Evolutionary conservation across 1,140 invertebrate species (phyloP), one percentile per base, ranked within the genome.

Genomic region (Musca domestica): DNA sequence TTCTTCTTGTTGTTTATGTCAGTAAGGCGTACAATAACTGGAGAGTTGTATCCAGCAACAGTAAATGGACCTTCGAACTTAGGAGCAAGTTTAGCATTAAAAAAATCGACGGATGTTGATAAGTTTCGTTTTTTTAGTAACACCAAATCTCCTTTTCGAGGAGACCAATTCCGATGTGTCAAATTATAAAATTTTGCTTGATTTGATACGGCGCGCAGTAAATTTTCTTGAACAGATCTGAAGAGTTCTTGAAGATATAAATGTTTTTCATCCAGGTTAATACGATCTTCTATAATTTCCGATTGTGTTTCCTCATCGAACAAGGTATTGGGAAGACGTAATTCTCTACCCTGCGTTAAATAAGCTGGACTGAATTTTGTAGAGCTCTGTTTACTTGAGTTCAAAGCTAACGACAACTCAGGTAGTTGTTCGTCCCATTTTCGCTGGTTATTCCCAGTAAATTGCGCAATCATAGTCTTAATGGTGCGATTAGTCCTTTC

Each of bases 401-500:
- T 63, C 3, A 63, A 10, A 17, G 58, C 58, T 14, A 63, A 30
- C 12, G 30, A 15, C 41, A 63, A 6, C 17, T 63, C 58, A 9
- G 58, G 25, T 41, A 63, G 20, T 4, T 17, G 4, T 5, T 63
- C 58, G 23, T 63, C 58, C 58, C 58, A 41, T 6, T 41, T 27
- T 34, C 30, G 7, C 4, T 63, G 58, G 6, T 30, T 19, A 12
- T 3, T 7, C 10, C 41, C 5, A 10, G 58, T 34, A 12, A n/a
- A 34, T 41, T 63, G 58, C 4, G 58, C 58, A 10, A 63, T 63
- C 58, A 63, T 63, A 7, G 58, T 63, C 41, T 63, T 63, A 12
- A 63, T 63, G 58, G 58, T 63, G n/a, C 58, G 9, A 19, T 63
- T 63, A 3, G 25, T 15, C 10, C 58, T 22, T 23, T 64, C 61